Base-by-base conservation (phyloP, 2,888 invertebrate genomes). In the Resseliella maxima region DNA sequence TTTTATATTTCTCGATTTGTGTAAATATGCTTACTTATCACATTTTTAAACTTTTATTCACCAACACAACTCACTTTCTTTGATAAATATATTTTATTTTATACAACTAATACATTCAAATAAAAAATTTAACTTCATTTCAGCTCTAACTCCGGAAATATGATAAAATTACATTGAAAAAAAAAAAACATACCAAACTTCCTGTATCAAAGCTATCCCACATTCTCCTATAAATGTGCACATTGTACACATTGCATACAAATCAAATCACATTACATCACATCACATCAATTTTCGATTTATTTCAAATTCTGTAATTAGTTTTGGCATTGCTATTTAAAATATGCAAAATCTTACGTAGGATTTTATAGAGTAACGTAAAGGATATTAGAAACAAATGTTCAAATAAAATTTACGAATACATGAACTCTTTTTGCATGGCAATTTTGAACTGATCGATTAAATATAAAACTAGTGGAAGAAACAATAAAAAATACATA, bases 161-260 rank as follows among this genome's bases (percentile, higher is more conserved):
- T 24, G 59, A 59, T 24, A 24, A 59, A 59, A 59, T 59, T 59
- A 59, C n/a, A 59, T 24, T n/a, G n/a, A 41, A 41, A 41, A 59
- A 59, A 59, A 24, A 24, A 24, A 59, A 59, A 59, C 59, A 50
- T 18, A 18, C 24, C 59, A 59, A n/a, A 24, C 72, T 72, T 72
- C 72, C 72, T 72, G 15, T 31, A 72, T 72, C 72, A 31, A 72
- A 72, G 31, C 35, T 72, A 6, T 72, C 72, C 72, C 72, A 72
- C 72, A 12, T 21, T 72, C 31, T 72, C 72, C 72, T 31, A 27
- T 72, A 31, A 31, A 72, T 59, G 59, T 59, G 59, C 59, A 59
- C 59, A 1, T 59, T 59, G 24, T 59, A 59, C 24, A 59, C 59
- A 59, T 24, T 15, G 2, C 46, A 15, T 41, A 3, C 5, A 12